These are phyloP conservation scores for Galerucella pusilla DNA, from an alignment of 2,888 invertebrate genomes.

Conservation along the genomic window DNA sequence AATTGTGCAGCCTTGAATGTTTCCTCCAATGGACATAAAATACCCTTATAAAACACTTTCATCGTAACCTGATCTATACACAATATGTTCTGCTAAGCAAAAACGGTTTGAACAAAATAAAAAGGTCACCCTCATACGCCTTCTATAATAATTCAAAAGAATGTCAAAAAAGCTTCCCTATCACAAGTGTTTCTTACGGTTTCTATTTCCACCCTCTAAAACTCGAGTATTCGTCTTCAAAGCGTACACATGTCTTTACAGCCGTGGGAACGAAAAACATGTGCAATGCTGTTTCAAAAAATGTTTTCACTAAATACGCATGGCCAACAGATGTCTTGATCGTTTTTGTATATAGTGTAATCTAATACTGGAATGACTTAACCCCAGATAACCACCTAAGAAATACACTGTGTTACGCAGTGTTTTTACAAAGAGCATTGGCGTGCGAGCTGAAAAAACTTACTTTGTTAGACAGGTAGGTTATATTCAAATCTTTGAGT, in stretches of 20 bases:
- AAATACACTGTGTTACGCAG: slow-evolving; percentile 40
- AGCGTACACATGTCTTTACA: slow-evolving; percentile 56
- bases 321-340: slow-evolving; percentile 43
- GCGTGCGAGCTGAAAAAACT: slow-evolving; percentile 1
- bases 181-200: slow-evolving; percentile 58
- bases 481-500: too few species aligned
- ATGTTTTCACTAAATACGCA: slow-evolving; percentile 52
- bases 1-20: not conserved
- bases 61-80: not conserved
- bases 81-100: slow-evolving; percentile 8
- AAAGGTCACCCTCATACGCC: slow-evolving; percentile 27
- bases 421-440: slow-evolving; percentile 36
- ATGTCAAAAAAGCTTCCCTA: slow-evolving; percentile 46
- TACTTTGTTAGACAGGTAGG: not conserved
- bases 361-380: slow-evolving; percentile 47
- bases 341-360: slow-evolving; percentile 40
- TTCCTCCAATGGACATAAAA: slow-evolving; percentile 1
- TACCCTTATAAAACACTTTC: slow-evolving; percentile 12
- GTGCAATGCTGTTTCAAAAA: slow-evolving; percentile 56
- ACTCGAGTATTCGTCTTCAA: slow-evolving; percentile 41
- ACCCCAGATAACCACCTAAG: slow-evolving; percentile 44
- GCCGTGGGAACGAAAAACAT: slow-evolving; percentile 61
- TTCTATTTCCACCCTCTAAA: slow-evolving; percentile 56
- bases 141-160: slow-evolving; percentile 33
- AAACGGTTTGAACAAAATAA: slow-evolving; percentile 19